A percentile compares a stretch with the other conserved stretches of the same genome.
Evolutionary conservation across 2,113 vertebrate species (phyloP).

Genomic region (Vidua macroura): DNA sequence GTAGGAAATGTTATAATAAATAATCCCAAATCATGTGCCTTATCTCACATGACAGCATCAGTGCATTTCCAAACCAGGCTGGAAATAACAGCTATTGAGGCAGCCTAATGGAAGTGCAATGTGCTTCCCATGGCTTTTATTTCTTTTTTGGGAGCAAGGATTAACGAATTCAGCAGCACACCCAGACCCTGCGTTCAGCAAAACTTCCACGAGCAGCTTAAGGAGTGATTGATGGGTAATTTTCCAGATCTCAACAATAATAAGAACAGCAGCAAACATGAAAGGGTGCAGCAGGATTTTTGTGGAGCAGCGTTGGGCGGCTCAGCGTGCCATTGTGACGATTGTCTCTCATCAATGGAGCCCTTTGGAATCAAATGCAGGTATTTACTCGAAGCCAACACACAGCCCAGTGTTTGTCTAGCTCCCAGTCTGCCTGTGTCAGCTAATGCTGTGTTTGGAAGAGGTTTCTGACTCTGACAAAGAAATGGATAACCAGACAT

Average conservation of each 20-base stretch:
- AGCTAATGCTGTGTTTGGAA: constrained; percentile 76
- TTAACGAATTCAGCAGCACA: constrained; percentile 43
- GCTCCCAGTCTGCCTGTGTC: constrained; percentile 74
- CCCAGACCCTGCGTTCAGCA: constrained; percentile 41
- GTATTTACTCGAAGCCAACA: constrained; percentile 72
- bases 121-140: constrained; percentile 32
- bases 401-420: constrained; percentile 70
- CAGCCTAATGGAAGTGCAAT: constrained; percentile 28
- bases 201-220: constrained; percentile 68
- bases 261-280: constrained; percentile 56
- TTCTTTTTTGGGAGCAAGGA: constrained; percentile 32
- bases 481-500: constrained; percentile 69
- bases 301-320: constrained; percentile 51
- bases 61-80: constrained; percentile 1
- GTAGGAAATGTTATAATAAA: not conserved
- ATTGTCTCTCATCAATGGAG: constrained; percentile 70
- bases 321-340: constrained; percentile 32
- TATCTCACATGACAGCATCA: not conserved
- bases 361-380: constrained; percentile 72
- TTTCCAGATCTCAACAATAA: constrained; percentile 68
- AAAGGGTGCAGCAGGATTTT: constrained; percentile 51
- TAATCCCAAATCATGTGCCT: not conserved
- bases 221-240: constrained; percentile 68
- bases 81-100: constrained; percentile 17
- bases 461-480: constrained; percentile 72